A percentile compares a stretch with the other conserved stretches of the same genome.
phyloP scores from a whole-genome alignment of 1,140 invertebrate species.

The Apis mellifera region Amel_HAv3.1 CM009942.2:8894001-8894500 shows the following conservation, averaged over 20 bases:
- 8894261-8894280: slow-evolving; percentile 56
- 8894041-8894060: too few relatives aligned
- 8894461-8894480: slow-evolving; percentile 70
- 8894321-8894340: slow-evolving; percentile 63
- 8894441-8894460: slow-evolving; percentile 38
- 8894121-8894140: too few relatives aligned
- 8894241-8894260: background rate
- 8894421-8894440: slow-evolving; percentile 63
- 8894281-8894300: background rate
- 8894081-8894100: too few relatives aligned
- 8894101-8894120: too few relatives aligned
- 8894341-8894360: slow-evolving; percentile 52
- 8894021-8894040: too few relatives aligned
- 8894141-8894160: too few relatives aligned
- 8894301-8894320: slow-evolving; percentile 54
- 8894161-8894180: too few relatives aligned
- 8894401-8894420: slow-evolving; percentile 76
- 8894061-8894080: too few relatives aligned
- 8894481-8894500: slow-evolving; percentile 69
- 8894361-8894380: slow-evolving; percentile 72
- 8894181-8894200: too few relatives aligned
- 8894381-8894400: slow-evolving; percentile 74
- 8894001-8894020: background rate
- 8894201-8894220: too few relatives aligned
- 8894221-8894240: background rate